Conservation (phyloP, 1,140 invertebrate species). For the Drosophila nasuta region DNA sequence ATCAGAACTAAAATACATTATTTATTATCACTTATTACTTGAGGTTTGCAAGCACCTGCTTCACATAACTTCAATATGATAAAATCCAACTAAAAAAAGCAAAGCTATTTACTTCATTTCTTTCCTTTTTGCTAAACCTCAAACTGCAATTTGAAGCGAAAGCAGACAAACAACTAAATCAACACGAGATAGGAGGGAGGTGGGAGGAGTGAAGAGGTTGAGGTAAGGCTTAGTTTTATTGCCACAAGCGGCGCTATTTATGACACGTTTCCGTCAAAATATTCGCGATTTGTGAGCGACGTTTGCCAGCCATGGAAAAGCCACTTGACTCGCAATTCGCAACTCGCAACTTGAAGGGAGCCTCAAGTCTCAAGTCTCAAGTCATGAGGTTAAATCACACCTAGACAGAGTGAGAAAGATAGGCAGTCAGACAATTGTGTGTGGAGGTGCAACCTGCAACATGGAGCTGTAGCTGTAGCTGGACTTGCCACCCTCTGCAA, state of each 20-base stretch:
- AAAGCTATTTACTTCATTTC: too few species aligned
- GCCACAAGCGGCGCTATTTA: slow-evolving; percentile 75
- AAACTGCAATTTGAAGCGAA: slow-evolving; percentile 9
- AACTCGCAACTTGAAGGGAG: slow-evolving; percentile 8
- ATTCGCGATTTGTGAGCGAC: slow-evolving; percentile 61
- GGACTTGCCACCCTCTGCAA: slow-evolving; percentile 36
- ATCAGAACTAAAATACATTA: too few species aligned
- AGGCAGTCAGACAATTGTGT: slow-evolving; percentile 36
- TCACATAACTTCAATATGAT: too few species aligned
- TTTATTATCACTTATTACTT: too few species aligned
- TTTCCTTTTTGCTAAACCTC: not conserved
- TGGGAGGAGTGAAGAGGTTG: not conserved
- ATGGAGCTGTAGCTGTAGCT: slow-evolving; percentile 25
- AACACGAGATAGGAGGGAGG: not conserved
- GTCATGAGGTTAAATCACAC: slow-evolving; percentile 49
- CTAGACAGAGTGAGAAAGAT: slow-evolving; percentile 7
- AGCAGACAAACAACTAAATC: slow-evolving; percentile 14
- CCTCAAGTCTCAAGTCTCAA: slow-evolving; percentile 6
- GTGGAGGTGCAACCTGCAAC: slow-evolving; percentile 24
- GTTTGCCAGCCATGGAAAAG: slow-evolving; percentile 21
- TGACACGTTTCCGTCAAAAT: slow-evolving; percentile 83
- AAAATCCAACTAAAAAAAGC: too few species aligned
- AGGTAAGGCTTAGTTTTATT: slow-evolving; percentile 51
- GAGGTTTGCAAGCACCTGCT: too few species aligned
- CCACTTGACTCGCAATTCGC: not conserved